A percentile compares a stretch with the other conserved stretches of the same genome.
Evolutionary conservation across 2,113 vertebrate species (phyloP).

Genomic region (Coreoperca whiteheadi): DNA sequence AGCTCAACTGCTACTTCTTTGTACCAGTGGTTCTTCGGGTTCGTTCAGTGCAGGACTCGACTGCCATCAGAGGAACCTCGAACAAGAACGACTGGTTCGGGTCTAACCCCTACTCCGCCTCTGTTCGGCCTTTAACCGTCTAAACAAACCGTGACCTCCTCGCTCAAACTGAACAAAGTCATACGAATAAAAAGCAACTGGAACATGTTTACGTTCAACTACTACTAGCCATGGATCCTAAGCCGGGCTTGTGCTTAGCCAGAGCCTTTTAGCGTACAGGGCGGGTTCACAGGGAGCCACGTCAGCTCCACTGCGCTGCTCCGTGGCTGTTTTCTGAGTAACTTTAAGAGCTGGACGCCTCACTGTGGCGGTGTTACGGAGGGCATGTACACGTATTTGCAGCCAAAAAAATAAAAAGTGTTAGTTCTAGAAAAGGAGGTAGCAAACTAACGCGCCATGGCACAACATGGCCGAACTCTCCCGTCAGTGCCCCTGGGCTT

Average conservation of each 20-base stretch:
- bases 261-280: background rate
- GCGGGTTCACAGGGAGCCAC: constrained; percentile 8
- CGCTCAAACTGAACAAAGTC: constrained; percentile 9
- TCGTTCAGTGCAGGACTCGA: background rate
- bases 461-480: constrained; percentile 26
- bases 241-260: constrained; percentile 8
- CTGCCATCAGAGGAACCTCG: constrained; percentile 9
- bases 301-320: background rate
- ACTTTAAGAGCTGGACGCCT: background rate
- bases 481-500: constrained; percentile 36
- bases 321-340: background rate
- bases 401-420: constrained; percentile 38
- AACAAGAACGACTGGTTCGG: constrained; percentile 4
- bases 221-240: constrained; percentile 7
- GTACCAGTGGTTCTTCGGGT: background rate
- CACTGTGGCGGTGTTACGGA: background rate
- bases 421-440: constrained; percentile 69
- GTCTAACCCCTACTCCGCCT: background rate
- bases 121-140: background rate
- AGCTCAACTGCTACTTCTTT: background rate
- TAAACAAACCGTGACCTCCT: background rate
- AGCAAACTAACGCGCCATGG: constrained; percentile 50
- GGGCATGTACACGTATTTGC: background rate
- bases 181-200: background rate
- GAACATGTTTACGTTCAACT: constrained; percentile 36